Evolutionary conservation across 1,140 invertebrate genomes (phyloP), one percentile per base, ranked within the genome.

Genomic region (Hestina assimilis): DNA sequence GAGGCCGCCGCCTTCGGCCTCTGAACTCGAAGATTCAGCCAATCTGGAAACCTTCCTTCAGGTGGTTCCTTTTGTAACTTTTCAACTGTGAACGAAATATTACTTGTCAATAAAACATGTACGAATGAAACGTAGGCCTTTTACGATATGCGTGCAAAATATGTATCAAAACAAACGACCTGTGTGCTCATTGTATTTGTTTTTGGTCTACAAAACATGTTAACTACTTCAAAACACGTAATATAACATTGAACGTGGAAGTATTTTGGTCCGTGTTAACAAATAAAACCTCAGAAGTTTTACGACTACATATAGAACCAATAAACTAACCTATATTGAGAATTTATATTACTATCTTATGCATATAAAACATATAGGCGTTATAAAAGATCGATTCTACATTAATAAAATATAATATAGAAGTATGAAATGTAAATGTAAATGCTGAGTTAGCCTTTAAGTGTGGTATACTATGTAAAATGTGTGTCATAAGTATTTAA

Each of bases 21-120:
- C 51, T 85, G 83, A 24, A 80, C 73, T 12, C 75, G 78, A 35
- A 76, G 76, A 59, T 85, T 74, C 50, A 88, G 41, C 87, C 88
- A 89, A 69, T 88, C 84, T 41, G 80, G 61, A 54, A 87, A 89
- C 41, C 88, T 79, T 41, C 79, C 79, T 15, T 69, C 65, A 0
- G 87, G 84, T 2, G 87, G 87, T 51, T 89, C 87, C 31, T 80
- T 83, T 8, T 79, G 74, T 45, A 89, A 66, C 31, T 89, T 77
- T 38, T 75, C 75, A 45, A 84, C 88, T 89, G 64, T 14, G 19
- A 63, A 59, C 12, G 77, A 47, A 47, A 41, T 38, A 48, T 9
- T 31, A 12, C 46, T 6, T 28, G 53, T 46, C 38, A 8, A 15
- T 31, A 19, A 23, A 9, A 41, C 8, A 17, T 40, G 14, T 8